Percentiles rank a stretch among this genome's conserved stretches.
phyloP scores from a whole-genome alignment of 1,140 invertebrate genomes.

The Nasonia giraulti region DNA sequence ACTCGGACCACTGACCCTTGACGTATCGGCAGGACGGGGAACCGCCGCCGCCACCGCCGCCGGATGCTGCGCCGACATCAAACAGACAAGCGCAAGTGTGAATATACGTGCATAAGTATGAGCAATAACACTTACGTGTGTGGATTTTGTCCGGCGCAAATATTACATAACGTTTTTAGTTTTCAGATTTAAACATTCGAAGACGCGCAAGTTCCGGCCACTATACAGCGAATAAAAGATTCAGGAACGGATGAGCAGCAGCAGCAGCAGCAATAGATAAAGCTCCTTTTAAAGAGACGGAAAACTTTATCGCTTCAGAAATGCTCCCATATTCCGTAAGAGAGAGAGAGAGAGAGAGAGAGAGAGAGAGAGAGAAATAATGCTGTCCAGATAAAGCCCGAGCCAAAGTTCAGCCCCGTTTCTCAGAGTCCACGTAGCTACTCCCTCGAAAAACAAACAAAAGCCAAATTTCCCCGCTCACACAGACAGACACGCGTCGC shows the following conservation, averaged over 20 bases:
- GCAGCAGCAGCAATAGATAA: not conserved
- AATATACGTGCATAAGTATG: not conserved
- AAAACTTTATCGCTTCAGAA: not conserved
- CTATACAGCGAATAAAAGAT: too few relatives aligned
- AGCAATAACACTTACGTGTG: too few relatives aligned
- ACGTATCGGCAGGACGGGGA: constrained; percentile 82
- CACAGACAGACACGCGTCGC: too few relatives aligned
- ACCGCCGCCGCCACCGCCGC: constrained; percentile 55
- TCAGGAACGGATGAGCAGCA: not conserved
- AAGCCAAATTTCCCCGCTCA: not conserved
- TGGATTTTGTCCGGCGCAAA: too few relatives aligned
- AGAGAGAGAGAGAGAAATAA: not conserved
- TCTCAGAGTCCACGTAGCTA: not conserved
- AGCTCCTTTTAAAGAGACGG: too few relatives aligned
- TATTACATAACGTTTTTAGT: too few relatives aligned
- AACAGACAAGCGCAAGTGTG: constrained; percentile 9
- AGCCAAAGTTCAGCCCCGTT: not conserved
- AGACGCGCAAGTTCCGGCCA: not conserved
- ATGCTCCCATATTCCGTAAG: not conserved
- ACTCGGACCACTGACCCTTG: constrained; percentile 90
- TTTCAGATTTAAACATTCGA: not conserved
- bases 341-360: not conserved
- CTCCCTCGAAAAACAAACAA: not conserved
- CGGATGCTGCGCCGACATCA: constrained; percentile 36
- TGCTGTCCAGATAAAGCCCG: not conserved